phyloP scores from a whole-genome alignment of 2,888 invertebrate genomes.

The Baronia brevicornis region DNA sequence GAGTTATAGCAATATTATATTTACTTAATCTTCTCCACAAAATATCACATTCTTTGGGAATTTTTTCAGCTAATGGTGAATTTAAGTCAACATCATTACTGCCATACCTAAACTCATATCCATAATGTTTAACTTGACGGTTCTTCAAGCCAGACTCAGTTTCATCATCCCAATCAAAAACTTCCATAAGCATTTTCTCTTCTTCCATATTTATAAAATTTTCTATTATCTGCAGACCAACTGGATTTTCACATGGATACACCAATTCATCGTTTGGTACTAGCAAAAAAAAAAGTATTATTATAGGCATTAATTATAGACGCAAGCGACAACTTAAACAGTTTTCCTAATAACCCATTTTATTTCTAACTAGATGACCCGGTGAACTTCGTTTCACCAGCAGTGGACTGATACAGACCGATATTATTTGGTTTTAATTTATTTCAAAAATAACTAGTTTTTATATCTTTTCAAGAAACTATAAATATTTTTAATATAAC shows the following conservation, averaged over 20 bases:
- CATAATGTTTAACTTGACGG: constrained; percentile 91
- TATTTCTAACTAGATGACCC: no score
- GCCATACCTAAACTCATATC: constrained; percentile 93
- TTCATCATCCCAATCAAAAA: constrained; percentile 71
- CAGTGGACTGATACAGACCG: no score
- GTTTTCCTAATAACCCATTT: neutral
- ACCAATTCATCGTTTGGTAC: constrained; percentile 52
- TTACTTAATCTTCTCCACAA: constrained; percentile 77
- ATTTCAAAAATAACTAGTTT: neutral
- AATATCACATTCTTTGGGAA: constrained; percentile 82
- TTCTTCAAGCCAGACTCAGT: constrained; percentile 79
- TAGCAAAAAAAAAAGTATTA: constrained; percentile 29
- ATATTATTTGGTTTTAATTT: no score
- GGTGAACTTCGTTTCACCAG: neutral
- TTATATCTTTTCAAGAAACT: neutral
- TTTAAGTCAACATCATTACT: constrained; percentile 88
- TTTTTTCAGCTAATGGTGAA: constrained; percentile 77
- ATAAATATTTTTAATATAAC: constrained; percentile 14
- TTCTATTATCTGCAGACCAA: constrained; percentile 81
- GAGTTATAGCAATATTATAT: constrained; percentile 41
- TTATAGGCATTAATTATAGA: neutral
- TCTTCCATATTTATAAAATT: constrained; percentile 83
- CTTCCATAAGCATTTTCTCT: constrained; percentile 76
- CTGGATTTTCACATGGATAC: constrained; percentile 65
- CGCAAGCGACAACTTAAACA: neutral